Evolutionary conservation across 23 tunicate genomes (phyloP).

Genomic region (Ascidia mentula): DNA sequence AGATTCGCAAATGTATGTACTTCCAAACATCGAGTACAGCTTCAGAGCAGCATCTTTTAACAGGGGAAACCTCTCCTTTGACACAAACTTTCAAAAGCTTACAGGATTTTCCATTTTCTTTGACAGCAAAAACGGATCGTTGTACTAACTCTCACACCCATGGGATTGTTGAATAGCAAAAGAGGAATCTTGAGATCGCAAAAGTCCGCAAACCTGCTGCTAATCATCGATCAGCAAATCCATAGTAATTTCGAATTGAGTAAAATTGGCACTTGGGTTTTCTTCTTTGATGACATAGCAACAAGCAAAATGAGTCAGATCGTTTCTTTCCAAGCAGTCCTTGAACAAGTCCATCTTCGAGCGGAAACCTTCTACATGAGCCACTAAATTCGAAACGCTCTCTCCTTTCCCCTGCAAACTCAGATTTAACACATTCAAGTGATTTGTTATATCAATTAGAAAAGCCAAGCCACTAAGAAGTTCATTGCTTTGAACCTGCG

Average conservation of each 20-base stretch:
- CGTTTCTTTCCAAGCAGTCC: slow-evolving; percentile 33
- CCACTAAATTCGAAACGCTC: slow-evolving; percentile 53
- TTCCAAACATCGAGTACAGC: slow-evolving; percentile 43
- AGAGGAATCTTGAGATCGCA: background rate
- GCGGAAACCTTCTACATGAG: slow-evolving; percentile 41
- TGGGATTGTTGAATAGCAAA: slow-evolving; percentile 16
- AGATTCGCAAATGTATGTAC: slow-evolving; percentile 22
- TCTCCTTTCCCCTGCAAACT: slow-evolving; percentile 41
- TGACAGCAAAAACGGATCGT: slow-evolving; percentile 36
- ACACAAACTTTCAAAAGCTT: slow-evolving; percentile 30
- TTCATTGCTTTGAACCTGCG: slow-evolving; percentile 23
- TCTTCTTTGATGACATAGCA: slow-evolving; percentile 31
- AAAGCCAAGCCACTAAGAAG: slow-evolving; percentile 49
- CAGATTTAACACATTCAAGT: slow-evolving; percentile 55
- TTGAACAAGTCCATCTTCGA: slow-evolving; percentile 27
- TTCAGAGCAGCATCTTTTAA: slow-evolving; percentile 12
- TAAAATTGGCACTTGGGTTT: slow-evolving; percentile 25
- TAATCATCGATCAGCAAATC: slow-evolving; percentile 27
- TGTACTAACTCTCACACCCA: slow-evolving; percentile 15
- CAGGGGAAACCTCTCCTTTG: slow-evolving; percentile 30
- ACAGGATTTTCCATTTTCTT: slow-evolving; percentile 39
- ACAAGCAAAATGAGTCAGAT: slow-evolving; percentile 53
- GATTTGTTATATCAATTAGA: slow-evolving; percentile 41
- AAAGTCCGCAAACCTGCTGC: slow-evolving; percentile 28
- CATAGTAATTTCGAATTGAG: slow-evolving; percentile 32